Evolutionary conservation across 2,888 invertebrate species (phyloP), one percentile per base, ranked within the genome.

Genomic region (Cancer borealis): DNA sequence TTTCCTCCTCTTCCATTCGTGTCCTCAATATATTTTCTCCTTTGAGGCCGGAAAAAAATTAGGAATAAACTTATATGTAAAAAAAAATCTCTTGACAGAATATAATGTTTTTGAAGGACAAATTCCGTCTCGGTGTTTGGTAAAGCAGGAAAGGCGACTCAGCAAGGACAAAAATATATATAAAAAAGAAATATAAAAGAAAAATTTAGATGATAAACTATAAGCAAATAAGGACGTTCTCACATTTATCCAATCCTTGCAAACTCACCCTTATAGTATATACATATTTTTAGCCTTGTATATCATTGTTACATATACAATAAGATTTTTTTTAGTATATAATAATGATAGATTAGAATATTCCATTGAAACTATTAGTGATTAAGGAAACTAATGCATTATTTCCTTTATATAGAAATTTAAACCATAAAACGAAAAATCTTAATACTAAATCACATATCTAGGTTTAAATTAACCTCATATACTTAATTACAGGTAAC

Each of bases 1-100:
- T 79, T 30, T 30, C 26, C 14, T 10, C 98, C 0, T 98, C 98
- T 97, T 98, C 98, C 21, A 98, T 98, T 92, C 98, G 97, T 96
- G 97, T 98, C 30, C 46, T 12, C 4, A 3, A 26, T 46, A n/a
- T 84, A 10, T 84, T n/a, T 66, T 6, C n/a, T 66, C 66, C n/a
- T 21, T 4, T n/a, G 5, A 21, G 5, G 6, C 21, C n/a, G 4
- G n/a, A 66, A n/a, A 21, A 30, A 21, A 30, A 79, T 30, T 12
- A 30, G 26, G 79, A 26, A 79, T 39, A 79, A 30, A 30, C 26
- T 79, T 30, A 79, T 30, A 30, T 26, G 12, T 10, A 30, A 79
- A 79, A 30, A 8, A 79, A 79, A 30, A 30, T n/a, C n/a, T 8
- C n/a, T n/a, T 21, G n/a, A 1, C 21, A n/a, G n/a, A 66, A 66